These are phyloP conservation scores for Acanthopagrus latus DNA, from an alignment of 2,797 vertebrate species.

Conservation along the genomic window DNA sequence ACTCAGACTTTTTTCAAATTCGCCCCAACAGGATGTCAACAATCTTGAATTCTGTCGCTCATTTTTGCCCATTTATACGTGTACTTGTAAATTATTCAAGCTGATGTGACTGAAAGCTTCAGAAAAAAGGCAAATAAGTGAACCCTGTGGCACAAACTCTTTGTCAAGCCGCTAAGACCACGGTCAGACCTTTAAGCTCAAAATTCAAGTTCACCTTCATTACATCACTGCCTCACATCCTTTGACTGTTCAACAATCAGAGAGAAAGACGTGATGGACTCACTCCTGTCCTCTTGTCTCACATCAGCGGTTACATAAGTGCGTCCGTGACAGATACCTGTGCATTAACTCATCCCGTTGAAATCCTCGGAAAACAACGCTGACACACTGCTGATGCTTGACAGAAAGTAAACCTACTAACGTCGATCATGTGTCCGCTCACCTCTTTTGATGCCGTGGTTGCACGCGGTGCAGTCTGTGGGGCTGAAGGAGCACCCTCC, in stretches of 20 bases:
- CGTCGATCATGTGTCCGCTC: slow-evolving; percentile 61
- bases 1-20: too few relatives aligned
- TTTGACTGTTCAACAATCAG: neutral
- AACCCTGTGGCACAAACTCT: neutral
- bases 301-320: neutral
- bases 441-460: slow-evolving; percentile 94
- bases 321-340: neutral
- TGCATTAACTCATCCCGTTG: neutral
- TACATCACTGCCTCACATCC: neutral
- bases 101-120: neutral
- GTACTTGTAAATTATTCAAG: neutral
- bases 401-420: neutral
- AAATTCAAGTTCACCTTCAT: neutral
- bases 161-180: neutral
- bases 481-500: slow-evolving; percentile 85
- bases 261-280: neutral
- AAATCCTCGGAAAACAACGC: neutral
- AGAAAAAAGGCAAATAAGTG: neutral
- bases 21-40: too few relatives aligned
- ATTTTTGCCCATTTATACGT: too few relatives aligned
- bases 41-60: too few relatives aligned
- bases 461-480: slow-evolving; percentile 87
- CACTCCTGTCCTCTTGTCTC: too few relatives aligned
- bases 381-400: neutral
- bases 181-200: neutral